Evolutionary conservation across 2,888 invertebrate genomes (phyloP).

Genomic region (Junonia oenone): DNA sequence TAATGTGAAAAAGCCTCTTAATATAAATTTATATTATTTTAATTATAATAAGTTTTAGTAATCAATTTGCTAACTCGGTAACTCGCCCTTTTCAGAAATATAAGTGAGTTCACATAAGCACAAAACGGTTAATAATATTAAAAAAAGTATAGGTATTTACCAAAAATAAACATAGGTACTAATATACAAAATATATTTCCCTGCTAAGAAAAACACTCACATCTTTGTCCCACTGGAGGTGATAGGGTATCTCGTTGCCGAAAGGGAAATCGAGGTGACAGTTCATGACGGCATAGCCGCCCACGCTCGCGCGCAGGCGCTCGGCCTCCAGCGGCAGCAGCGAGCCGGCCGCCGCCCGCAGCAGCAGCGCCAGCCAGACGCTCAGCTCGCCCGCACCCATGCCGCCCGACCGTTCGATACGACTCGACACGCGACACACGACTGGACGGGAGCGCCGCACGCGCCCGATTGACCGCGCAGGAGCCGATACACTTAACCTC

Average conservation of each 20-base stretch:
- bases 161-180: too few species aligned
- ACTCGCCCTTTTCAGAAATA: too few species aligned
- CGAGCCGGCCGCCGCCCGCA: constrained; percentile 34
- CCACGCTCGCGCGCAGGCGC: constrained; percentile 84
- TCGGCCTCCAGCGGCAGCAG: constrained; percentile 63
- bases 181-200: too few species aligned
- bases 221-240: constrained; percentile 93
- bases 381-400: constrained; percentile 16
- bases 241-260: constrained; percentile 90
- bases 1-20: too few species aligned
- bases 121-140: too few species aligned
- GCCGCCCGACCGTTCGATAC: too few species aligned
- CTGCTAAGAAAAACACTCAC: constrained; percentile 79
- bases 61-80: too few species aligned
- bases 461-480: constrained; percentile 26
- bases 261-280: constrained; percentile 94
- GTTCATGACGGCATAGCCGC: constrained; percentile 88
- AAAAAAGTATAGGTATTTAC: too few species aligned
- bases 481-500: constrained; percentile 26
- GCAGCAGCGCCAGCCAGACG: constrained; percentile 19
- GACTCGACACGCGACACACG: constrained; percentile 18
- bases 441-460: constrained; percentile 15
- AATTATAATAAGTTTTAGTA: too few species aligned
- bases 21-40: too few species aligned
- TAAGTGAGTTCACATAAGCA: too few species aligned